A percentile compares a stretch with the other conserved stretches of the same genome.
Evolutionary conservation across 2,797 vertebrate species (phyloP).

Genomic region (Cynodonichthys magdalenae): DNA sequence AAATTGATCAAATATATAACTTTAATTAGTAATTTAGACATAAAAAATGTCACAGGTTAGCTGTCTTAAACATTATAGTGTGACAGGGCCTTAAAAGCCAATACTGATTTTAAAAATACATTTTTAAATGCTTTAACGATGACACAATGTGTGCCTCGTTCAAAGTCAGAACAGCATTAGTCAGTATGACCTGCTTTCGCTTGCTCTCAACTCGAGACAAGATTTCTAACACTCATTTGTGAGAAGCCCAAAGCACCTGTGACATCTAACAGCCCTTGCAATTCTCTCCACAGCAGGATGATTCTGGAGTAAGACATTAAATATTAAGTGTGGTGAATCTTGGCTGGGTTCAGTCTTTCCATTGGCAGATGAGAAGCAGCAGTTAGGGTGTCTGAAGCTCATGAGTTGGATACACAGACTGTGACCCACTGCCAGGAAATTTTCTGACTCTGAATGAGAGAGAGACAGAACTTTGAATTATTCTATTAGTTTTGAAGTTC

Average conservation of each 20-base stretch:
- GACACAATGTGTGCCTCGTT: background rate
- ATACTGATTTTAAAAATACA: no score
- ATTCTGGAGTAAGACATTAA: constrained; percentile 66
- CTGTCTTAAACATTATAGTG: no score
- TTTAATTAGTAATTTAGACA: no score
- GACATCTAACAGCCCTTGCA: constrained; percentile 54
- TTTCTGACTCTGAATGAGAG: constrained; percentile 20
- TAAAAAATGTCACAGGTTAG: no score
- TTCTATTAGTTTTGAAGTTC: background rate
- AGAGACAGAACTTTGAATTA: constrained; percentile 5
- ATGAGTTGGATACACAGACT: constrained; percentile 20
- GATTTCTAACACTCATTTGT: constrained; percentile 53
- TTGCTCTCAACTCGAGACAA: constrained; percentile 13
- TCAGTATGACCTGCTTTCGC: constrained; percentile 6
- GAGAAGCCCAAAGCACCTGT: constrained; percentile 65
- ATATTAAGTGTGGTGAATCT: constrained; percentile 73
- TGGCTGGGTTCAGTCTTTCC: constrained; percentile 65
- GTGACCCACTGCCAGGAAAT: background rate
- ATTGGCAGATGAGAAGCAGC: constrained; percentile 47
- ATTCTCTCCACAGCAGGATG: constrained; percentile 43
- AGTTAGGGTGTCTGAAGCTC: constrained; percentile 61
- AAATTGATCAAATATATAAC: no score
- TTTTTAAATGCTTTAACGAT: background rate
- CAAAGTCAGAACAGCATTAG: background rate
- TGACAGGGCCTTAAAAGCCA: no score